Conservation (phyloP, 2,113 vertebrate genomes). For the Mystacornis crossleyi region DNA sequence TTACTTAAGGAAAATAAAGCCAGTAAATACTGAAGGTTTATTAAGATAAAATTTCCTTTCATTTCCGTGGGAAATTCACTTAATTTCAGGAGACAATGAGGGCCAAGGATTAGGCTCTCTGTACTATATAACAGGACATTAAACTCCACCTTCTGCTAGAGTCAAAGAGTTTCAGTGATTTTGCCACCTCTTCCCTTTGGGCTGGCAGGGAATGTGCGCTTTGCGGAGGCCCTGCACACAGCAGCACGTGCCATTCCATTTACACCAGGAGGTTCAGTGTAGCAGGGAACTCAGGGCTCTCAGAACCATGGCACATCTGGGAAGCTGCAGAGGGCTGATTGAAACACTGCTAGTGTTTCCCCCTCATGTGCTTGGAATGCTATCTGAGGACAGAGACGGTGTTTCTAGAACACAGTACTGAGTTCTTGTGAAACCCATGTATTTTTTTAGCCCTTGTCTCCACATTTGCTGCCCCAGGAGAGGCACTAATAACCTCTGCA, state of each 20-base stretch:
- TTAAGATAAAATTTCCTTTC: background rate
- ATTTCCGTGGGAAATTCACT: background rate
- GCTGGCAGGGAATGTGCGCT: background rate
- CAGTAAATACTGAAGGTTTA: background rate
- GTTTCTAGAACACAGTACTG: background rate
- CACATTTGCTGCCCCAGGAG: background rate
- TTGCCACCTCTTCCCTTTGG: background rate
- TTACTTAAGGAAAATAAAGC: background rate
- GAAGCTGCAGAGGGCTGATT: background rate
- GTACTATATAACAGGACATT: background rate
- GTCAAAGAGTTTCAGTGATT: background rate
- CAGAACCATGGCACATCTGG: background rate
- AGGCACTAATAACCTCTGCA: background rate
- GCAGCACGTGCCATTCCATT: background rate
- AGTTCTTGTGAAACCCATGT: background rate
- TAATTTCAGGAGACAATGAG: background rate
- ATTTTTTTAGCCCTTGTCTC: background rate
- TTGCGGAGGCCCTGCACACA: background rate
- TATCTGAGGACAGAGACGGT: background rate
- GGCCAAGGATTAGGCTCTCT: background rate
- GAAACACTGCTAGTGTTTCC: background rate
- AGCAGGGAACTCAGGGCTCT: background rate
- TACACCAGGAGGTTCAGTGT: background rate
- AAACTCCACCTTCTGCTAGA: background rate
- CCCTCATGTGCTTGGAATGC: background rate